Percentiles rank a stretch among this genome's conserved stretches.
Evolutionary conservation across 2,888 invertebrate species (phyloP).

Genomic region (Prenolepis imparis): DNA sequence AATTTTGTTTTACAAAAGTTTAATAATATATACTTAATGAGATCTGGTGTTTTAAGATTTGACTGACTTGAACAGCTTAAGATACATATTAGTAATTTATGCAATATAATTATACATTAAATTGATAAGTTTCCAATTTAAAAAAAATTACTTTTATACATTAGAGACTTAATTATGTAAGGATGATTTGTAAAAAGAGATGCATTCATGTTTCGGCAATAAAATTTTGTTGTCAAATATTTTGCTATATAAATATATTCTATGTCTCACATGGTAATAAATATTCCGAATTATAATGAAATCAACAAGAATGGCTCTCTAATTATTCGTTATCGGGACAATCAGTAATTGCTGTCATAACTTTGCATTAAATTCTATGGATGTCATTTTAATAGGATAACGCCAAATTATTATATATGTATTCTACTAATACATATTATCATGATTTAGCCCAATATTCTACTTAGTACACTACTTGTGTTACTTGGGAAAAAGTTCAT

Average conservation of each 20-base stretch:
- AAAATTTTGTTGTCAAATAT: neutral
- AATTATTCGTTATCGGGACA: constrained; percentile 11
- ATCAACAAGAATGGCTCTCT: constrained; percentile 14
- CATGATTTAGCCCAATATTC: neutral
- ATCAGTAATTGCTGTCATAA: neutral
- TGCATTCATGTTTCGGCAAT: neutral
- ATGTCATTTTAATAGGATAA: neutral
- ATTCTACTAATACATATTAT: neutral
- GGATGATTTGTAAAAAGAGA: neutral
- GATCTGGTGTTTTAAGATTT: neutral
- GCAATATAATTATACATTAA: neutral
- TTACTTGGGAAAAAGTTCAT: too few relatives aligned
- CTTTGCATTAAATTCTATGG: neutral
- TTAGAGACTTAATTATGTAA: neutral
- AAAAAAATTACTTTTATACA: neutral
- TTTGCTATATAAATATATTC: neutral
- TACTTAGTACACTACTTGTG: neutral
- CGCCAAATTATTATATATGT: neutral
- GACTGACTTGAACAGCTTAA: neutral
- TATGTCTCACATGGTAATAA: neutral
- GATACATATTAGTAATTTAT: neutral
- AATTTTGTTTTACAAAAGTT: neutral
- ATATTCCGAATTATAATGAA: constrained; percentile 30
- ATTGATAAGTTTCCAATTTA: neutral
- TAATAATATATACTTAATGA: too few relatives aligned